Evolutionary conservation across 2,113 vertebrate genomes (phyloP).

Genomic region (Sander lucioperca): DNA sequence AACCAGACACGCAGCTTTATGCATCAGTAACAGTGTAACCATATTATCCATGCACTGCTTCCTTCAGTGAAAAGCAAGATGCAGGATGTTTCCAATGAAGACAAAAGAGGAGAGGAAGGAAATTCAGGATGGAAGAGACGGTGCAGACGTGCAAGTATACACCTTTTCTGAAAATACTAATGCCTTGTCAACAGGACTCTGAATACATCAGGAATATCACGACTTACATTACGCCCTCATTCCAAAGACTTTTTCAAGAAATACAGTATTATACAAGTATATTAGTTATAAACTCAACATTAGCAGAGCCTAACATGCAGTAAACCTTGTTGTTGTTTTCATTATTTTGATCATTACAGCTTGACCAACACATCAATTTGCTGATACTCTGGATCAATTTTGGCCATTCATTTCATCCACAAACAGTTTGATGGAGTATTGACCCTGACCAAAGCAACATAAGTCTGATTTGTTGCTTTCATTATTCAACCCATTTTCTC

Average conservation of each 20-base stretch:
- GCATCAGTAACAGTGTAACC: conserved; percentile 85
- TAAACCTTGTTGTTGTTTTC: neutral
- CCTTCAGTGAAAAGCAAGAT: conserved; percentile 77
- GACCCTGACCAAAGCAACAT: neutral
- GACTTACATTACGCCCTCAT: neutral
- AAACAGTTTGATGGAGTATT: conserved; percentile 10
- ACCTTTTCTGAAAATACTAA: conserved; percentile 37
- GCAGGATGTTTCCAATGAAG: conserved; percentile 77
- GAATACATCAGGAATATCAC: neutral
- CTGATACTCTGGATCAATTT: conserved; percentile 1
- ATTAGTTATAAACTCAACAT: neutral
- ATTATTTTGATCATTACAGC: neutral
- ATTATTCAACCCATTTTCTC: neutral
- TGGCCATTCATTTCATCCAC: neutral
- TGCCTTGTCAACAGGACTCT: conserved; percentile 16
- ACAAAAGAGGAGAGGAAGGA: conserved; percentile 64
- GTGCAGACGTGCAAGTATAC: conserved; percentile 24
- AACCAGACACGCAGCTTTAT: conserved; percentile 85
- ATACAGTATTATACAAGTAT: neutral
- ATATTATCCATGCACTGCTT: conserved; percentile 85
- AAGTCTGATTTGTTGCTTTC: neutral
- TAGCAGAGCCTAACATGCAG: neutral
- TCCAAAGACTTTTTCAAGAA: neutral
- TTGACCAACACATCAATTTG: neutral
- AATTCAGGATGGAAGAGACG: conserved; percentile 36